These are phyloP conservation scores for Drosophila rhopaloa DNA, from an alignment of 1,140 invertebrate species.

Conservation along the genomic window DNA sequence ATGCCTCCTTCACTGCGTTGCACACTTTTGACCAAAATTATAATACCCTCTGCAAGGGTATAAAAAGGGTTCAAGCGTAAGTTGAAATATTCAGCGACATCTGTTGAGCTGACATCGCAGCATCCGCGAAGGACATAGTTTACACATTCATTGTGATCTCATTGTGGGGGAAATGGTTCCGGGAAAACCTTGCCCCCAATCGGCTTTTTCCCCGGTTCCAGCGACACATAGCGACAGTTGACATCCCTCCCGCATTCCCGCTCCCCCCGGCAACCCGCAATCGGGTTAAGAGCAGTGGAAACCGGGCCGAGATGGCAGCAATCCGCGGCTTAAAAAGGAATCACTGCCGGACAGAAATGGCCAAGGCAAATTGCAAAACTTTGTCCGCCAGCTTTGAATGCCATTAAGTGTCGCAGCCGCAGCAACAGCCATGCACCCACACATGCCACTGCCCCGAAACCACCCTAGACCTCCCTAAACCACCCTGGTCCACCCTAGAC, in stretches of 20 bases:
- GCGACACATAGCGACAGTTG: conserved; percentile 8
- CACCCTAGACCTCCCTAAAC: neutral
- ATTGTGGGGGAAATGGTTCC: conserved; percentile 7
- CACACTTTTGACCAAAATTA: no score
- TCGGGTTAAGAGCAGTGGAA: conserved; percentile 13
- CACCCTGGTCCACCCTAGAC: neutral
- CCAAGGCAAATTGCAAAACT: conserved; percentile 73
- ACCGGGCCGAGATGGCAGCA: neutral
- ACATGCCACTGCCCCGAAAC: neutral
- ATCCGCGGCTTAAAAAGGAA: conserved; percentile 51
- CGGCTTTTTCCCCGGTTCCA: conserved; percentile 7
- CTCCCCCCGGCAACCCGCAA: conserved; percentile 9
- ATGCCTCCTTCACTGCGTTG: no score
- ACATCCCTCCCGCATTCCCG: conserved; percentile 24
- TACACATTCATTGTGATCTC: conserved; percentile 28
- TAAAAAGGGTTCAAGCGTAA: neutral
- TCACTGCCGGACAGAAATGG: conserved; percentile 63
- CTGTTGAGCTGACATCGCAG: conserved; percentile 4
- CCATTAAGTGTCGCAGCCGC: conserved; percentile 56
- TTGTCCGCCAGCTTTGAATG: conserved; percentile 62
- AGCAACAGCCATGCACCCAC: conserved; percentile 6
- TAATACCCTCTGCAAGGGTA: no score
- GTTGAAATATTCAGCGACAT: conserved; percentile 16
- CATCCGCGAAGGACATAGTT: conserved; percentile 18
- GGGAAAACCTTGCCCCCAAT: conserved; percentile 34